A percentile compares a stretch with the other conserved stretches of the same genome.
phyloP scores from a whole-genome alignment of 2,113 vertebrate species.

The cattle (Bos taurus) region DNA sequence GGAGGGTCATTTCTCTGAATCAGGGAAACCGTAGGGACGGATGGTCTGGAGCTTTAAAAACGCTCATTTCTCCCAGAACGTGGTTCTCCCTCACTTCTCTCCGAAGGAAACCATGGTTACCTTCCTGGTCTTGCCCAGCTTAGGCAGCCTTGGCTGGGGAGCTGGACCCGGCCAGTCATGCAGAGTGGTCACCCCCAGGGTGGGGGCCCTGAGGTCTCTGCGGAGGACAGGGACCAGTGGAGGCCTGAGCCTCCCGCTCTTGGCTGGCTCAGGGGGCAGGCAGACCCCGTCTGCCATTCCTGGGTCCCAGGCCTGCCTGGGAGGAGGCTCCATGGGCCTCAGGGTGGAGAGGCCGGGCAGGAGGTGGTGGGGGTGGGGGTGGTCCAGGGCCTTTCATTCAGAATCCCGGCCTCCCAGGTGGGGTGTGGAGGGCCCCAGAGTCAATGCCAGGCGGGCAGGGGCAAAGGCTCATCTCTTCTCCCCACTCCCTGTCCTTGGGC shows the following conservation, averaged over 20 bases:
- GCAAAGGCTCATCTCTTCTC: neutral
- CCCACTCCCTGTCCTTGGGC: neutral
- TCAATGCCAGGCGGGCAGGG: neutral
- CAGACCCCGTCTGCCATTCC: accelerated
- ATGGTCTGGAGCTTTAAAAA: neutral
- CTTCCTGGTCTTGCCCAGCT: neutral
- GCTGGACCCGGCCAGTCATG: neutral
- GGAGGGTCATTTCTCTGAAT: neutral
- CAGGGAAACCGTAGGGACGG: too few species aligned
- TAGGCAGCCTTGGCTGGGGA: neutral
- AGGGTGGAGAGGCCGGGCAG: neutral
- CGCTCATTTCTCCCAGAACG: neutral
- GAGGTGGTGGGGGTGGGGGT: accelerated
- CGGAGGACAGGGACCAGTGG: neutral
- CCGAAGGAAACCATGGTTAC: neutral
- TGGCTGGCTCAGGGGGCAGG: neutral
- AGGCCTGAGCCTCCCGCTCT: accelerated
- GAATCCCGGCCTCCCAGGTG: neutral
- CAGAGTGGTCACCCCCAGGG: neutral
- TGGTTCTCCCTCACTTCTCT: accelerated
- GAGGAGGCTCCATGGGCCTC: too few species aligned
- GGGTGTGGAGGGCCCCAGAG: neutral
- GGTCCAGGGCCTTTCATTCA: neutral
- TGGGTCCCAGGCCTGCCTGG: accelerated
- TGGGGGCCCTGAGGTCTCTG: neutral